phyloP scores from a whole-genome alignment of 1,140 invertebrate genomes.

The Achatina immaculata region DNA sequence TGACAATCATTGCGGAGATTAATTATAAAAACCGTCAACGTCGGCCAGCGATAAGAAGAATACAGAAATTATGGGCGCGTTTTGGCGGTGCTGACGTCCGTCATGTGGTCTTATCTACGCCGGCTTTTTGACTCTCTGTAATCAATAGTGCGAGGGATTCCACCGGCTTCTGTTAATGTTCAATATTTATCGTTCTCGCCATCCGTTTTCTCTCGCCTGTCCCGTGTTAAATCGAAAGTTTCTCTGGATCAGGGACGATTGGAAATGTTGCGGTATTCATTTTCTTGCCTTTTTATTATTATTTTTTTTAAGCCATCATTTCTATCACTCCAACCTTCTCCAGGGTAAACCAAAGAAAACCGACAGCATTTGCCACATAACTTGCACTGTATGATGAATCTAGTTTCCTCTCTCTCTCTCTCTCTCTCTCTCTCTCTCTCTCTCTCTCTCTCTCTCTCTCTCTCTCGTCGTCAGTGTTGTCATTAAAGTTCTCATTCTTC shows the following conservation, averaged over 20 bases:
- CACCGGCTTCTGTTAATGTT: constrained; percentile 7
- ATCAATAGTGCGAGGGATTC: not conserved
- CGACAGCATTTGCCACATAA: no score
- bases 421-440: no score
- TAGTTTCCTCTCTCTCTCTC: no score
- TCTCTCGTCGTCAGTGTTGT: no score
- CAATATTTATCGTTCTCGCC: constrained; percentile 12
- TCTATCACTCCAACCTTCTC: no score
- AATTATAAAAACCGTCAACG: constrained; percentile 27
- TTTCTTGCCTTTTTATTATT: not conserved
- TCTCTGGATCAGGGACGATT: constrained; percentile 1
- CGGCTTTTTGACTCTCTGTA: not conserved
- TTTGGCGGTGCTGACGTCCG: constrained; percentile 5
- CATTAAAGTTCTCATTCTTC: no score
- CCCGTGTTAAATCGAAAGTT: constrained; percentile 14
- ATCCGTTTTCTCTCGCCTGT: constrained; percentile 13
- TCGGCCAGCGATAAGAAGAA: constrained; percentile 7
- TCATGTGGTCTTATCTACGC: constrained; percentile 12
- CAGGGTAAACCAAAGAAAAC: no score
- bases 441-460: no score
- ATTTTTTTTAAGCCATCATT: not conserved
- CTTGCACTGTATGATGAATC: no score
- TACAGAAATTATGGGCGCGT: constrained; percentile 12
- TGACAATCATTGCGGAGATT: constrained; percentile 17
- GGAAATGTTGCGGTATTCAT: not conserved